phyloP scores from a whole-genome alignment of 2,888 invertebrate genomes.

The Amiota communis region DNA sequence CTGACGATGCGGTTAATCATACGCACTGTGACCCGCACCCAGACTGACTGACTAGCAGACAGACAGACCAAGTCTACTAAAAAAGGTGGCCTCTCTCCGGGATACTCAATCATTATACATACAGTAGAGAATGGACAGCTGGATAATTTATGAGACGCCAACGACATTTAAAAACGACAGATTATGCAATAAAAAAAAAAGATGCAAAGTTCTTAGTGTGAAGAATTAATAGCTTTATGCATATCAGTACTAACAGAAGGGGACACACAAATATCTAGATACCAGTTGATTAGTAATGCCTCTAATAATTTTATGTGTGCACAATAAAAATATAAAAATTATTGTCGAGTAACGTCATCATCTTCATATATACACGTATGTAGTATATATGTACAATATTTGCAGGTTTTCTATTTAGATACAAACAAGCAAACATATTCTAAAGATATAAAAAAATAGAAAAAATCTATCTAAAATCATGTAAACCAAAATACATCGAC shows the following conservation, averaged over 20 bases:
- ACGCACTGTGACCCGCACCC: conserved; percentile 22
- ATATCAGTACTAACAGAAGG: no score
- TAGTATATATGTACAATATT: no score
- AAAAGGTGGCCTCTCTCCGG: not conserved
- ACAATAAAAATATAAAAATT: no score
- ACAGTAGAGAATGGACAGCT: not conserved
- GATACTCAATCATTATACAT: not conserved
- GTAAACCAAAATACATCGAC: conserved; percentile 17
- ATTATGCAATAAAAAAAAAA: conserved; percentile 61
- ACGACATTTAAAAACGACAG: conserved; percentile 46
- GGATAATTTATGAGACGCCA: conserved; percentile 49
- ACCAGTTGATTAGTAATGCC: no score
- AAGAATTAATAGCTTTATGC: conserved; percentile 51
- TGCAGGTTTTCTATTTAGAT: no score
- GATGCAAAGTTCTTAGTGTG: conserved; percentile 56
- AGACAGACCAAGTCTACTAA: not conserved
- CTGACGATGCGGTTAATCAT: conserved; percentile 24
- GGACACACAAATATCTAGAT: no score
- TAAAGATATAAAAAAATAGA: conserved; percentile 2
- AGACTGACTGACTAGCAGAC: not conserved
- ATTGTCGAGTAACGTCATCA: no score
- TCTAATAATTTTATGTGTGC: no score
- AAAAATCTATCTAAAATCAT: no score
- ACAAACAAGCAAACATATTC: no score
- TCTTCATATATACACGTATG: no score